These are phyloP conservation scores for Esperia sulphurella DNA, from an alignment of 2,888 invertebrate genomes.

Conservation along the genomic window DNA sequence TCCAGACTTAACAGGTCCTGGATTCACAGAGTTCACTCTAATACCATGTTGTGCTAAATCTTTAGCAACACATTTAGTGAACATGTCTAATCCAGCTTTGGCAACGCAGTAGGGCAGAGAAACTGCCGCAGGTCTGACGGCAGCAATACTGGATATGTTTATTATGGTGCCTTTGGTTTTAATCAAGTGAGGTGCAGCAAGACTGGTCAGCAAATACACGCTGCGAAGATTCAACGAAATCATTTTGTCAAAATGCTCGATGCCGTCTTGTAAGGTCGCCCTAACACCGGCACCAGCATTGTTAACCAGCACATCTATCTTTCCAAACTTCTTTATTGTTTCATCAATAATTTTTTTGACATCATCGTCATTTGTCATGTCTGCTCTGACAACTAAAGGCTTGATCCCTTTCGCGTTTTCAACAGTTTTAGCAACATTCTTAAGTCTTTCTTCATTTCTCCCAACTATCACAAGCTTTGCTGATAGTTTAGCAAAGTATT, in stretches of 20 bases:
- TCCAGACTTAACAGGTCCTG: constrained; percentile 79
- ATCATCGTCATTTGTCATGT: constrained; percentile 14
- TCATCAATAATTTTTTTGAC: constrained; percentile 13
- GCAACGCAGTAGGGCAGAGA: constrained; percentile 78
- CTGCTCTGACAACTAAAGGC: constrained; percentile 7
- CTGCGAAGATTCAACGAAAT: constrained; percentile 16
- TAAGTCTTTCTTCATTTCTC: constrained; percentile 13
- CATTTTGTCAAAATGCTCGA: constrained; percentile 15
- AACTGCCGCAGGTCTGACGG: not conserved
- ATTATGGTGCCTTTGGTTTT: constrained; percentile 21
- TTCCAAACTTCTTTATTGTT: constrained; percentile 15
- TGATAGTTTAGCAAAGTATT: constrained; percentile 12
- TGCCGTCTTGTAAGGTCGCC: constrained; percentile 4
- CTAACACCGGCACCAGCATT: constrained; percentile 16
- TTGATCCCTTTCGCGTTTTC: constrained; percentile 10
- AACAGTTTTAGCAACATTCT: constrained; percentile 9
- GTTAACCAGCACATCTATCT: constrained; percentile 21
- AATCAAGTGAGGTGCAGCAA: constrained; percentile 15
- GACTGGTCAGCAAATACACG: constrained; percentile 13
- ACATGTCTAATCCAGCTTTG: constrained; percentile 85
- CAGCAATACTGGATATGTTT: constrained; percentile 18
- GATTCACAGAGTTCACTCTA: constrained; percentile 83
- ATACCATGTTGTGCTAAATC: constrained; percentile 76
- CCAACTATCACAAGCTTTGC: constrained; percentile 18
- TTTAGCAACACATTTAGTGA: constrained; percentile 84